Base-by-base conservation (phyloP, 2,888 invertebrate species). In the Ditula angustiorana region DNA sequence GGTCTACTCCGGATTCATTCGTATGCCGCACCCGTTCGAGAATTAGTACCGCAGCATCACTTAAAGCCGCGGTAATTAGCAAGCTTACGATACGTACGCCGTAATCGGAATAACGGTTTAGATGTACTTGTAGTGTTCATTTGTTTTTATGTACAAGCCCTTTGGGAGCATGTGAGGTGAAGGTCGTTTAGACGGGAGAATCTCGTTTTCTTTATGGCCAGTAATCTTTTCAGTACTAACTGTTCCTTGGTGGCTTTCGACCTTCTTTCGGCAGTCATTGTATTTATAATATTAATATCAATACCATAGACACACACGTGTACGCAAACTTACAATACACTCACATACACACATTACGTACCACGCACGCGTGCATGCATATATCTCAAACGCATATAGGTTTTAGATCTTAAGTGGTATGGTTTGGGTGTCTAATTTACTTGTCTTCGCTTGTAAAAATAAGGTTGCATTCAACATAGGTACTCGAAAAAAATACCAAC, bases 61-160 rank as follows among this genome's bases (percentile, higher is more conserved):
- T 65, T 61, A 63, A 66, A 63, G 61, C 53, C 10, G 61, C 35
- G 59, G 61, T 57, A 70, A 70, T 71, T 68, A 70, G 56, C 35
- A 23, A 44, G 61, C 56, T 50, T 59, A 58, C 66, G 44, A 44
- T 44, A 37, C 52, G 52, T 35, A 37, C 55, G 53, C 10, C 26
- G 47, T 59, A 59, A 37, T 41, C 44, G 53, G 65, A 60, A 47
- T 62, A 23, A 46, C 10, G 52, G 35, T 21, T 37, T 41, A 26
- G 26, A 49, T 41, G 16, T 30, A 30, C 21, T 50, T 19, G 50
- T 30, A 30, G 50, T 50, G 30, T 19, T 50, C 53, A 53, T 53
- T 53, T 53, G 53, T 37, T 37, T 53, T 53, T 53, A 37, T 37
- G 13, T 28, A 23, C 24, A 11, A 35, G 13, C 11, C 35, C 4